Base-by-base conservation (phyloP, 1,140 invertebrate genomes). In the Heliconius eleuchia region DNA sequence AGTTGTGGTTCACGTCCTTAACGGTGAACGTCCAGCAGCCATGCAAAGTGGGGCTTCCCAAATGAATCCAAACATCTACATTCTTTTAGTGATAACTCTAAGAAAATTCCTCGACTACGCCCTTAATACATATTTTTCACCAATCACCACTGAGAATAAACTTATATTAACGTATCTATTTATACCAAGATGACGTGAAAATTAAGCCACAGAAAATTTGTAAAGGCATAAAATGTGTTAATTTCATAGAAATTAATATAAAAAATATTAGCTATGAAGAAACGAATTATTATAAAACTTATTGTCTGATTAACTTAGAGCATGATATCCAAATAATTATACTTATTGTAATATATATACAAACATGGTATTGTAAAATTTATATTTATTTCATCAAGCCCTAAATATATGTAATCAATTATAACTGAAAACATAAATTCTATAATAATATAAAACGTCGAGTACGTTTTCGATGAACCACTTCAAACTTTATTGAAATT, bases 21-120 rank as follows among this genome's bases (percentile, higher is more conserved):
- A 96, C 81, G 96, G 96, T 2, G 96, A 97, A 90, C 96, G 96
- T 87, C 97, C 96, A 71, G 96, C 96, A 16, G 97, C 97, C 66
- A 97, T 97, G 96, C 97, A 97, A 87, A 96, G 95, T 91, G 95
- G 92, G 84, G 95, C 92, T 83, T 94, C 80, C 19, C 86, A 84
- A 82, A 73, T 91, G 87, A 89, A 91, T 87, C 95, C 92, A 81
- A 89, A 66, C 27, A 66, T 30, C 23, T 66, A 66, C 13, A 30
- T 66, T 66, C 13, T 27, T 27, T 66, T 66, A 16, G 27, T 30
- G 27, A 66, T 66, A 30, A 66, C 60, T 66, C 2, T 66, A 66
- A 66, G 60, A 30, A 66, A 66, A 66, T 66, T 42, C 71, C 16
- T 39, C 37, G 71, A 72, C 18, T 9, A 39, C 6, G 37, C 37